Evolutionary conservation across 2,113 vertebrate genomes (phyloP).

Genomic region (Chloroceryle aenea): DNA sequence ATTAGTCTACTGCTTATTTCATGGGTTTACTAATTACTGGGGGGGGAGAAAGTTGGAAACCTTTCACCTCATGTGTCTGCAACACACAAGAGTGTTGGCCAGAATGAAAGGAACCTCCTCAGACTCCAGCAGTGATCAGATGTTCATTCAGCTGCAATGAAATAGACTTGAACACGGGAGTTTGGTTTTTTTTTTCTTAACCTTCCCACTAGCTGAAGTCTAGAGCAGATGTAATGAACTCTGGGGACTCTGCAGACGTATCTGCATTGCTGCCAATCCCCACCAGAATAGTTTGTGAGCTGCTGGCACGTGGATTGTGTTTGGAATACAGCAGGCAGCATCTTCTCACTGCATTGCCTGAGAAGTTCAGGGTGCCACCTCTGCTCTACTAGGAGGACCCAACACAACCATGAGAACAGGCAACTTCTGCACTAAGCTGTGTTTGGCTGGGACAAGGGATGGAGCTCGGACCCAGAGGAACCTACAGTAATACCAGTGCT

Average conservation of each 20-base stretch:
- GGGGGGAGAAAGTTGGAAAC: neutral
- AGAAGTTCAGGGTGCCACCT: neutral
- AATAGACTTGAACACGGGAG: neutral
- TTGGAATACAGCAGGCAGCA: neutral
- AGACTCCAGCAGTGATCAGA: neutral
- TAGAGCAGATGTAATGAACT: neutral
- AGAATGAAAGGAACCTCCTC: neutral
- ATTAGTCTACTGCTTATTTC: neutral
- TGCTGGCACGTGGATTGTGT: neutral
- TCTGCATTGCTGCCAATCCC: neutral
- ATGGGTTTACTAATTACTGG: neutral
- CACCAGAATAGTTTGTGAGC: neutral
- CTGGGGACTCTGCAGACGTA: neutral
- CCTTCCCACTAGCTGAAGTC: neutral
- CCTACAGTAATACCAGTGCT: neutral
- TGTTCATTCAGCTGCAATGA: neutral
- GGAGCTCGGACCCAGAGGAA: neutral
- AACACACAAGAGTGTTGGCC: neutral
- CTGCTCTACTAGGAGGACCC: rapidly evolving
- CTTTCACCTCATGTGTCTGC: neutral
- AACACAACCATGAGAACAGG: neutral
- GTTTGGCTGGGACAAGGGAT: neutral
- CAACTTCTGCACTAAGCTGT: neutral
- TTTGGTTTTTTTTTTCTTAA: neutral
- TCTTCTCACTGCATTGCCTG: neutral